Evolutionary conservation across 1,140 invertebrate species (phyloP).

Genomic region (Magallana ariakensis): DNA sequence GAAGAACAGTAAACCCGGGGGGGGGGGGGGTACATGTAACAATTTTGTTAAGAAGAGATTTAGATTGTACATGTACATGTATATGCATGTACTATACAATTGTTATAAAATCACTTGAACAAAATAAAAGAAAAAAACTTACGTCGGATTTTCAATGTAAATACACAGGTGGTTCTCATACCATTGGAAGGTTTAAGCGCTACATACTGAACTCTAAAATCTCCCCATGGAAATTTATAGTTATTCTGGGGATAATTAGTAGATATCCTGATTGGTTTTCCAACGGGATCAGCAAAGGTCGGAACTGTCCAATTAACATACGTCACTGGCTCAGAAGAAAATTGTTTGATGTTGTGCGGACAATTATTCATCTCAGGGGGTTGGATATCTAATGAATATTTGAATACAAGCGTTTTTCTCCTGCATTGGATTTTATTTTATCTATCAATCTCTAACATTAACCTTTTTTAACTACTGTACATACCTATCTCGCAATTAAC

Average conservation of each 20-base stretch:
- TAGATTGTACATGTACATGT: too few species aligned
- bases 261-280: conserved; percentile 46
- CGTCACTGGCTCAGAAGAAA: conserved; percentile 13
- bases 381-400: conserved; percentile 58
- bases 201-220: conserved; percentile 59
- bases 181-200: conserved; percentile 63
- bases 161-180: conserved; percentile 61
- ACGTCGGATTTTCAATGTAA: conserved; percentile 59
- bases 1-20: too few species aligned
- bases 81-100: too few species aligned
- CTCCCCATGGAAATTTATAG: conserved; percentile 62
- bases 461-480: too few species aligned
- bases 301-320: conserved; percentile 57
- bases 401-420: too few species aligned
- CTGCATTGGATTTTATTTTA: too few species aligned
- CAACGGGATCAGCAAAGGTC: conserved; percentile 57
- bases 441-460: too few species aligned
- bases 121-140: too few species aligned
- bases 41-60: too few species aligned
- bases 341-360: not conserved
- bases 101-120: too few species aligned
- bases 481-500: conserved; percentile 62
- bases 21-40: too few species aligned
- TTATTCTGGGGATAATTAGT: conserved; percentile 56
- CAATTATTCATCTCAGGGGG: conserved; percentile 57